phyloP scores from a whole-genome alignment of 2,888 invertebrate genomes.

The Atrina japonica region DNA sequence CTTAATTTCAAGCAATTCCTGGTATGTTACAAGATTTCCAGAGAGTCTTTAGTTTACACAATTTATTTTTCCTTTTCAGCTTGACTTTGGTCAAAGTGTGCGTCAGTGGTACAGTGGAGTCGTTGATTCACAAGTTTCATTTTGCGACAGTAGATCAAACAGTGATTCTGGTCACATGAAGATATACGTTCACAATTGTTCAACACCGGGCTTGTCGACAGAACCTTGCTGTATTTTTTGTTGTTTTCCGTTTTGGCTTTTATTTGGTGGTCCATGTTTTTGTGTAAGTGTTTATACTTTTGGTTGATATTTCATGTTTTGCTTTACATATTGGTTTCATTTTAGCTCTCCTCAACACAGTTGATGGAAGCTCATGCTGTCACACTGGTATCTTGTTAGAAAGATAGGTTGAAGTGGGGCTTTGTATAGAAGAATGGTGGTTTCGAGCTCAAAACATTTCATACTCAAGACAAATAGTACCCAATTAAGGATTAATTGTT shows the following conservation, averaged over 20 bases:
- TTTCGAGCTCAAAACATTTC: too few relatives aligned
- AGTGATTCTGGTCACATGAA: slow-evolving; percentile 39
- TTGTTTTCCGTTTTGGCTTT: slow-evolving; percentile 44
- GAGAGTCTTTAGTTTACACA: too few relatives aligned
- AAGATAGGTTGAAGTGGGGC: too few relatives aligned
- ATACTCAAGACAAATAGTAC: too few relatives aligned
- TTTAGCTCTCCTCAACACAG: not conserved
- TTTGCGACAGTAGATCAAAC: slow-evolving; percentile 37
- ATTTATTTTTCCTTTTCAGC: slow-evolving; percentile 23
- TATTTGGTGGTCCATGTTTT: slow-evolving; percentile 42
- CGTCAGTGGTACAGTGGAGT: slow-evolving; percentile 42
- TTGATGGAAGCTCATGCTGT: not conserved
- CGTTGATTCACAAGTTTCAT: slow-evolving; percentile 24
- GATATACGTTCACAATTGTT: slow-evolving; percentile 36
- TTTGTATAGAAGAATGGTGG: too few relatives aligned
- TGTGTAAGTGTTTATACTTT: slow-evolving; percentile 26
- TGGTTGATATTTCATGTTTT: not conserved
- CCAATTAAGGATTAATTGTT: too few relatives aligned
- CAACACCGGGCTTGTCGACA: slow-evolving; percentile 34
- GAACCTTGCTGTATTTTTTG: slow-evolving; percentile 32
- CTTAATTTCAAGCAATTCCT: too few relatives aligned
- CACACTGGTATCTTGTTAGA: not conserved
- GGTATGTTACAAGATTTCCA: too few relatives aligned
- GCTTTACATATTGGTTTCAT: not conserved
- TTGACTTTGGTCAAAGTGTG: slow-evolving; percentile 37